A percentile compares a stretch with the other conserved stretches of the same genome.
phyloP scores from a whole-genome alignment of 2,888 invertebrate species.

The Trachelus stipa region DNA sequence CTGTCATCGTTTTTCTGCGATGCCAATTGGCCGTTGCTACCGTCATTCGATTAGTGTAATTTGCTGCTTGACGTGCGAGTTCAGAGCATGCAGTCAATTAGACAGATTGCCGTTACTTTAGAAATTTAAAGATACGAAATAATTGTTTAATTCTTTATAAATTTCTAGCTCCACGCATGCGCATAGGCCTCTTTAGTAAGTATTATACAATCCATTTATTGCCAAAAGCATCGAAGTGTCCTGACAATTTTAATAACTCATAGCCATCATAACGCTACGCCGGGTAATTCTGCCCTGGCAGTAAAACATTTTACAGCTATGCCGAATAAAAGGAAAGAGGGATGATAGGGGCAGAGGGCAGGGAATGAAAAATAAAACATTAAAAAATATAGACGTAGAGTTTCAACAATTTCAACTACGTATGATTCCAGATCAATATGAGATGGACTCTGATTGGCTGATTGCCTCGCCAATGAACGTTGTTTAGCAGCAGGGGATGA shows the following conservation, averaged over 20 bases:
- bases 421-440: constrained; percentile 36
- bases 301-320: constrained; percentile 42
- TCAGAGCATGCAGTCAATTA: neutral
- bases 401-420: constrained; percentile 1
- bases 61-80: neutral
- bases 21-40: too few species aligned
- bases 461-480: constrained; percentile 39
- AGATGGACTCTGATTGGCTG: constrained; percentile 41
- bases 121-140: neutral
- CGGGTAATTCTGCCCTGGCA: constrained; percentile 15
- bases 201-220: constrained; percentile 37
- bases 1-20: neutral
- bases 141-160: neutral
- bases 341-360: constrained; percentile 2
- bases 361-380: constrained; percentile 23
- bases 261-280: neutral
- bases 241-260: constrained; percentile 51
- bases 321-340: constrained; percentile 45
- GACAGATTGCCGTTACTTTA: neutral
- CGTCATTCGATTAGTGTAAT: too few species aligned
- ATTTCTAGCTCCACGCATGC: neutral
- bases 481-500: constrained; percentile 37
- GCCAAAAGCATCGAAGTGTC: constrained; percentile 39
- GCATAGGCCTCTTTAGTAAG: neutral
- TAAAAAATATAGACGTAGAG: neutral